A percentile compares a stretch with the other conserved stretches of the same genome.
These are phyloP conservation scores for Heterocephalus glaber DNA, from an alignment of 2,113 vertebrate species.

Conservation along the genomic window DNA sequence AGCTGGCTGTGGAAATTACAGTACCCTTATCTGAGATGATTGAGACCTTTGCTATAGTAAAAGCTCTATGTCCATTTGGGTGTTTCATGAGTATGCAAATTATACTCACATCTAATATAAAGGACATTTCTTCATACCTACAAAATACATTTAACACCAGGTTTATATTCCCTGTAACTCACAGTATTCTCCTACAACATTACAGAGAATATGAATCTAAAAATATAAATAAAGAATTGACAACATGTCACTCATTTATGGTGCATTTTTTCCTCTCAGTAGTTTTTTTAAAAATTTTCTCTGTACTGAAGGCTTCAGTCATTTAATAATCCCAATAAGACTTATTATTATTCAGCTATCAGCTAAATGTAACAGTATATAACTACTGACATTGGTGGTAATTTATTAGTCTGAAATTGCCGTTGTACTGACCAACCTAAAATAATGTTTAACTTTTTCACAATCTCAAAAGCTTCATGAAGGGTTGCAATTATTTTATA, in stretches of 20 bases:
- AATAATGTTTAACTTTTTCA: conserved; percentile 41
- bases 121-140: not conserved
- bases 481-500: conserved; percentile 67
- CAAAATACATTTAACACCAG: not conserved
- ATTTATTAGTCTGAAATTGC: conserved; percentile 56
- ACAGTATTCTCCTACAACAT: not conserved
- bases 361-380: conserved; percentile 25
- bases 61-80: not conserved
- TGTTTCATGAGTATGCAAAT: not conserved
- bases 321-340: conserved; percentile 53
- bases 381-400: conserved; percentile 34
- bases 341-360: conserved; percentile 32
- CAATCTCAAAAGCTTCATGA: conserved; percentile 10
- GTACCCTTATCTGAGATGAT: not conserved
- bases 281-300: conserved; percentile 1
- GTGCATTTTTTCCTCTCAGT: not conserved
- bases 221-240: conserved; percentile 5
- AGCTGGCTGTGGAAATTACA: not conserved
- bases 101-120: not conserved
- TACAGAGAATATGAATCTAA: not conserved
- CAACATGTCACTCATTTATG: not conserved
- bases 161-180: not conserved
- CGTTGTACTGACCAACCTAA: conserved; percentile 38
- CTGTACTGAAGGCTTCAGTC: conserved; percentile 1
- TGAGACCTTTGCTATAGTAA: not conserved